Evolutionary conservation across 2,888 invertebrate genomes (phyloP), one percentile per base, ranked within the genome.

Genomic region (Nematopogon swammerdamellus): DNA sequence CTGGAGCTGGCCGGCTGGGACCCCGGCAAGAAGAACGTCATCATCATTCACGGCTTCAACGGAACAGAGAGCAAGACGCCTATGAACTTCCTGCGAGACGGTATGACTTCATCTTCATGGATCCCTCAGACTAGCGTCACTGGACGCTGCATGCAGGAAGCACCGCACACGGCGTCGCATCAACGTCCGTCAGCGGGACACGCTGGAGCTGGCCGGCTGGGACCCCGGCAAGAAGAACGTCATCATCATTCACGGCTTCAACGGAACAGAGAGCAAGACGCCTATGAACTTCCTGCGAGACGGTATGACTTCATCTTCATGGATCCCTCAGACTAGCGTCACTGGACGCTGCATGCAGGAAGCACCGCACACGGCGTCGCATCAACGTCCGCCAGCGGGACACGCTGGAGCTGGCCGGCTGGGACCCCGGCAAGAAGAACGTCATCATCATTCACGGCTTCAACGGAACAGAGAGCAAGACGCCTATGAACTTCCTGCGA

Each of bases 41-140:
- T 91, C 47, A 85, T 90, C 55, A 81, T 90, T 17, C 91, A 91
- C 59, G 91, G 91, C 1, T 90, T 90, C 66, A 91, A 90, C 63
- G 89, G 90, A 17, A 89, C 89, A 0, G 83, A 86, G 61, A 76
- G 81, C 49, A 88, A 88, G 63, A 81, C 81, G 2, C 90, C 90
- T 3, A 85, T 89, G 80, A 82, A 85, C 43, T 85, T 82, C 58
- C 70, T 91, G 54, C 67, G 87, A 62, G 86, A 89, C 64, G 89
- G 91, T 90, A 71, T 80, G 79, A 52, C 11, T 19, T n/a, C n/a
- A n/a, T n/a, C n/a, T n/a, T n/a, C n/a, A n/a, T n/a, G n/a, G n/a
- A n/a, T n/a, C n/a, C n/a, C n/a, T n/a, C n/a, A n/a, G n/a, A n/a
- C n/a, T n/a, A n/a, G n/a, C n/a, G n/a, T n/a, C n/a, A n/a, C n/a